Base-by-base conservation (phyloP, 1,140 invertebrate genomes). In the Ladona fulva region DNA sequence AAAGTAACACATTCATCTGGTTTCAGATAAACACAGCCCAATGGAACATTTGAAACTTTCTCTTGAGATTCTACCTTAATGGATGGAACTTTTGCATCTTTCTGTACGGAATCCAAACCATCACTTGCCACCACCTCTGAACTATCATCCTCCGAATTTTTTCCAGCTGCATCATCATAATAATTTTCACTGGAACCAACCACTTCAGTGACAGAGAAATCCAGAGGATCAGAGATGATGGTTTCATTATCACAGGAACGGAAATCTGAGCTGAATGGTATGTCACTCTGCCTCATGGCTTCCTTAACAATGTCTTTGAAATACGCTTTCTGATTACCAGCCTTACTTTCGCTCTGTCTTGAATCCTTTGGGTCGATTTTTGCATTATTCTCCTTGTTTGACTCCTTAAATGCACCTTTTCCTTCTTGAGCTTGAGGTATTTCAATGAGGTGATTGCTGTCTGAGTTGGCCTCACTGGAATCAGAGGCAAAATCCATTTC, bases 271-370 rank as follows among this genome's bases (percentile, higher is more conserved):
- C 25, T 16, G 25, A 76, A 76, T n/a, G 75, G 42, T 37, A 76
- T 76, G 42, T 76, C 75, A 42, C 75, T 76, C 42, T 76, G 75
- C 25, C 75, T 76, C 75, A 76, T 76, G 11, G 75, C 75, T 29
- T 76, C 75, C 42, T 76, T 76, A 8, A 76, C 75, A 29, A 76
- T 76, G 75, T 76, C 75, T n/a, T 76, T 29, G 42, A 29, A 76
- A n/a, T 12, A 25, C 8, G 75, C 42, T 12, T 76, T 76, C 22
- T 8, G 22, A 76, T 11, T n/a, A 25, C 10, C 10, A n/a, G 29
- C 75, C 22, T 76, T n/a, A 6, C 75, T 42, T 76, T 66, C 75
- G 25, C 14, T 16, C 5, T 22, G 75, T 42, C 19, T 25, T 1
- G 25, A 25, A 25, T 25, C 29, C 42, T 16, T 25, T 29, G 24